Evolutionary conservation across 2,113 vertebrate species (phyloP), one percentile per base, ranked within the genome.

Genomic region (Gnathonemus longibarbis): DNA sequence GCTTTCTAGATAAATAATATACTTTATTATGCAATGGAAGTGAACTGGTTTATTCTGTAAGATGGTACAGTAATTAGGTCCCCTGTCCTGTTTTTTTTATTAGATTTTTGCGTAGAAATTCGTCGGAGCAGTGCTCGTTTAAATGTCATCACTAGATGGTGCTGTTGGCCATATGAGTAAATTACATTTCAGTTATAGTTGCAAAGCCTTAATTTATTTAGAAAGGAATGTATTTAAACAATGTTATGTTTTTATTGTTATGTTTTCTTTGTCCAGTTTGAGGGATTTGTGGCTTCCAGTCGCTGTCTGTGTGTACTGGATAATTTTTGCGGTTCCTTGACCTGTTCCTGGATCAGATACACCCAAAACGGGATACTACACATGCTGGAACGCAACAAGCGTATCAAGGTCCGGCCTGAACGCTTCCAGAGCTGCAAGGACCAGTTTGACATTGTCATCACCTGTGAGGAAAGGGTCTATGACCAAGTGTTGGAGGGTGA

Each of bases 401-500:
- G 98, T 90, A 99, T 99, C 94, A 99, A 99, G 92, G 95, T 97
- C 1, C 97, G 98, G 45, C 98, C 98, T 0, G 98, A 99, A 91
- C 95, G 98, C 35, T 99, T 99, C 94, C 98, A 99, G 95, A 98
- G 94, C 95, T 99, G 98, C 95, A 98, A 96, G 94, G 98, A 99
- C 0, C 96, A 97, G 94, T 99, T 99, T 91, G 98, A 99, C 90
- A 96, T 99, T 92, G 98, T 99, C 93, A 97, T 99, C 93, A 99
- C 98, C 35, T 99, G 98, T 77, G 98, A 99, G 92, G 98, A 99
- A 94, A 94, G 98, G 84, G 98, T 99, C 83, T 99, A 99, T 88
- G 98, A 99, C 94, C 98, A 99, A 96, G 98, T 99, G 91, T 94
- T 99, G 91, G 98, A 99, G 97, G 98, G 98, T 99, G 95, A 97